These are phyloP conservation scores for Pomatorhinus ruficollis DNA, from an alignment of 2,113 vertebrate species.

Conservation along the genomic window DNA sequence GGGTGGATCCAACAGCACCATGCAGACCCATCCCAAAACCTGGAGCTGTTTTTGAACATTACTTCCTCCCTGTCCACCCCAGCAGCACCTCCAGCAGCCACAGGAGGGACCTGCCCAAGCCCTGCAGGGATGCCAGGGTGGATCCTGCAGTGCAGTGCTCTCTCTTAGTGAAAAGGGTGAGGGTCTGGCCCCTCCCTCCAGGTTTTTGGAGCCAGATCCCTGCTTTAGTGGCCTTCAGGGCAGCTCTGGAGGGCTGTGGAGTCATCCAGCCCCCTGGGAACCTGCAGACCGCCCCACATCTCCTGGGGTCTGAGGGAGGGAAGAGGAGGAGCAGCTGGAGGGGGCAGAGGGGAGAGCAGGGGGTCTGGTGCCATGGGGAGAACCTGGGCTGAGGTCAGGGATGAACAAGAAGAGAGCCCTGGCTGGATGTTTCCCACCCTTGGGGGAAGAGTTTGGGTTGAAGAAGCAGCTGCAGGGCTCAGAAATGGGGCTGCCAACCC, in stretches of 20 bases:
- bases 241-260: rapidly evolving
- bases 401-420: neutral
- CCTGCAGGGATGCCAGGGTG: neutral
- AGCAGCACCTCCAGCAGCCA: neutral
- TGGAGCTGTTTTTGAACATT: neutral
- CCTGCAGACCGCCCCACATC: neutral
- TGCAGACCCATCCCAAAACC: neutral
- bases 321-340: neutral
- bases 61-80: neutral
- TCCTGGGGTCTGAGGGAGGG: neutral
- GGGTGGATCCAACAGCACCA: neutral
- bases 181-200: neutral
- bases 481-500: neutral
- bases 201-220: neutral
- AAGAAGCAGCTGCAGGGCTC: neutral
- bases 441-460: neutral
- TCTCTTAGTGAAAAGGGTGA: rapidly evolving
- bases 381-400: neutral
- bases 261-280: neutral
- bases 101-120: neutral
- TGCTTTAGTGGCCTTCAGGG: neutral
- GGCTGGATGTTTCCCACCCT: neutral
- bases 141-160: neutral
- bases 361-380: neutral
- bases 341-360: neutral